Evolutionary conservation across 2,888 invertebrate genomes (phyloP).

Genomic region (Brachypalpus laphriformis): DNA sequence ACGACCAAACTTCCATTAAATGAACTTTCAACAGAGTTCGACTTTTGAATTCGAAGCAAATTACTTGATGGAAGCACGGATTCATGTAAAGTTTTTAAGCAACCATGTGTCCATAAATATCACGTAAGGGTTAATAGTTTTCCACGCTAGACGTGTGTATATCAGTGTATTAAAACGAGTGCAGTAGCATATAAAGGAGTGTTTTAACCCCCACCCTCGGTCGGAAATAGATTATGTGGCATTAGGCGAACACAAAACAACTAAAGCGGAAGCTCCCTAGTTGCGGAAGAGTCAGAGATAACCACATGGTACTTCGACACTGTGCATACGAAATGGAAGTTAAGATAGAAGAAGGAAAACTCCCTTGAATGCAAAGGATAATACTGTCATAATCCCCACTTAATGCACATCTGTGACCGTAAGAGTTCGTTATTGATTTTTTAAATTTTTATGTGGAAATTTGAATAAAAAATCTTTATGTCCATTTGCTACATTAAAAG

Average conservation of each 20-base stretch:
- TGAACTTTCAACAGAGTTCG: neutral
- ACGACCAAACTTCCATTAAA: neutral
- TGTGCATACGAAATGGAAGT: neutral
- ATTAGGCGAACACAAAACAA: neutral
- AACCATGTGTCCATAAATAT: neutral
- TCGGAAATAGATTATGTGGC: conserved; percentile 1
- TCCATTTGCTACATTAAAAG: conserved; percentile 4
- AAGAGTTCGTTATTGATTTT: conserved; percentile 1
- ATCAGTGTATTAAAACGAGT: neutral
- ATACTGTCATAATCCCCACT: conserved; percentile 38
- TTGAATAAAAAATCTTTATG: neutral
- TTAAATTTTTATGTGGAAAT: neutral
- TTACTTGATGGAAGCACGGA: neutral
- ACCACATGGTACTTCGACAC: conserved; percentile 30
- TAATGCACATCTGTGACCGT: conserved; percentile 28
- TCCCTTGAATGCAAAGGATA: conserved; percentile 23
- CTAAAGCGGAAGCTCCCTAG: conserved; percentile 16
- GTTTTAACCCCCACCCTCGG: neutral
- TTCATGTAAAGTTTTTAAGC: neutral
- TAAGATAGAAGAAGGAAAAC: conserved; percentile 4
- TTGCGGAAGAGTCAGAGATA: conserved; percentile 22
- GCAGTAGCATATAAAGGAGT: neutral
- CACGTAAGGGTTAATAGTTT: neutral
- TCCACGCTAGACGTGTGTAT: neutral
- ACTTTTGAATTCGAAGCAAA: neutral